A percentile compares a stretch with the other conserved stretches of the same genome.
Evolutionary conservation across 2,797 vertebrate species (phyloP).

Genomic region (Vultur gryphus): DNA sequence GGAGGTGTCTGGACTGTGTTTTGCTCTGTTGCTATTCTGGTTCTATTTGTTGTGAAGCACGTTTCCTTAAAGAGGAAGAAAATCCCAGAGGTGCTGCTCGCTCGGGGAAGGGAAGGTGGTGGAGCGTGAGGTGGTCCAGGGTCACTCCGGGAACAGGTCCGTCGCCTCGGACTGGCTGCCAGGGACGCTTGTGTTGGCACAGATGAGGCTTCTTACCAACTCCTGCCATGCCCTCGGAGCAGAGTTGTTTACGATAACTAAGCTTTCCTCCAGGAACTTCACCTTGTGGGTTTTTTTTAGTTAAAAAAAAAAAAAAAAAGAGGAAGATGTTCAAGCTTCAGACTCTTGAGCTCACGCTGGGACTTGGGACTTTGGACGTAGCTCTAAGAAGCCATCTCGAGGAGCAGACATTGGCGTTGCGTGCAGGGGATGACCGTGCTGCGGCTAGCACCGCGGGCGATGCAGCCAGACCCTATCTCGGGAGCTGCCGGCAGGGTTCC

Average conservation of each 20-base stretch:
- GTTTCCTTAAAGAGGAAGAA: conserved; percentile 7
- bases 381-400: neutral
- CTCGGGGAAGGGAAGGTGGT: neutral
- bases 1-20: neutral
- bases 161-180: neutral
- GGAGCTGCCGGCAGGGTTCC: accelerated
- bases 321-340: neutral
- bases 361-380: neutral
- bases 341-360: accelerated
- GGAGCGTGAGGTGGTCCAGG: neutral
- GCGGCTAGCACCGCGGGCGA: accelerated
- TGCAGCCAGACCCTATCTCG: accelerated
- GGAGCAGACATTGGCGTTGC: neutral
- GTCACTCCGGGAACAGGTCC: neutral
- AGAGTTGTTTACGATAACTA: accelerated
- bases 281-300: neutral
- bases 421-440: accelerated
- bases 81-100: neutral
- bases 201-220: neutral
- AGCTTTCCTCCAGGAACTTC: neutral
- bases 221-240: neutral
- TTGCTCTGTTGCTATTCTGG: neutral
- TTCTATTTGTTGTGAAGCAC: neutral
- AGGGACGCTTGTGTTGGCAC: neutral
- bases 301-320: neutral